Conservation (phyloP, 2,797 vertebrate species). For the Neopelma chrysocephalum region DNA sequence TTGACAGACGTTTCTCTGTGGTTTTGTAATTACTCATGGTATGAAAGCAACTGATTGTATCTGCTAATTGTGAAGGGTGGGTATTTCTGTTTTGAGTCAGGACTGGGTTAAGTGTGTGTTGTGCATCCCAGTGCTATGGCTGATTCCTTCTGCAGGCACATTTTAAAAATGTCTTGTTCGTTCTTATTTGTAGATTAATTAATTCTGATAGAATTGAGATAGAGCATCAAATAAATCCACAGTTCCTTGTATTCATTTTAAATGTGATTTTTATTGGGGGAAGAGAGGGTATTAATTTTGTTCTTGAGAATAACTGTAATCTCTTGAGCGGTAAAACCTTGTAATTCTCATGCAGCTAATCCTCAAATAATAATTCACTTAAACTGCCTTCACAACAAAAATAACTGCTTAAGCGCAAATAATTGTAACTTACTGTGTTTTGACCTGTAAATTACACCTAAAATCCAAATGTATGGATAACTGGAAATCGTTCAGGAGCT, state of each 20-base stretch:
- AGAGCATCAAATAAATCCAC: background rate
- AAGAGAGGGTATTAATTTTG: background rate
- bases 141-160: background rate
- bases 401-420: background rate
- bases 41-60: background rate
- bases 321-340: background rate
- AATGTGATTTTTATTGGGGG: background rate
- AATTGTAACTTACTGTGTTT: background rate
- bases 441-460: background rate
- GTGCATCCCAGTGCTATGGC: background rate
- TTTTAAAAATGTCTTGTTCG: background rate
- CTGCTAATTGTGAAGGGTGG: background rate
- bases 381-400: constrained; percentile 3
- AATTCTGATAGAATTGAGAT: background rate
- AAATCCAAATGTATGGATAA: background rate
- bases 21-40: background rate
- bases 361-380: background rate
- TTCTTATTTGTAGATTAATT: background rate
- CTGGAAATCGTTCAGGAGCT: background rate
- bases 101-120: background rate
- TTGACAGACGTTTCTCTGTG: background rate
- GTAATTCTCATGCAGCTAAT: constrained; percentile 20
- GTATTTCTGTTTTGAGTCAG: background rate
- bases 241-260: background rate
- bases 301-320: constrained; percentile 2